Percentiles rank a stretch among this genome's conserved stretches.
Conservation (phyloP, 2,797 vertebrate genomes). For the Hylomyscus alleni region DNA sequence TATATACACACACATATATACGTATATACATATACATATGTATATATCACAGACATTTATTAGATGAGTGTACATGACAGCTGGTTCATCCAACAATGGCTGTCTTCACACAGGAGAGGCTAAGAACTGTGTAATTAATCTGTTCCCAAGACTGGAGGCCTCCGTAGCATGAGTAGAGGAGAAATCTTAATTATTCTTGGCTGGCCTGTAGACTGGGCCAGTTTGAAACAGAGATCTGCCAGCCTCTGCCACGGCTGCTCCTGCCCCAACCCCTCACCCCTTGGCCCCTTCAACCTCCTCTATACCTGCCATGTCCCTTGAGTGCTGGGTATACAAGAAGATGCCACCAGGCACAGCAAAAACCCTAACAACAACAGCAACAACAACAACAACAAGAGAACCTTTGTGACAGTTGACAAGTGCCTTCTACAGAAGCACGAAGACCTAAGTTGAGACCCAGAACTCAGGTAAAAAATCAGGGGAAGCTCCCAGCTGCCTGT, state of each 20-base stretch:
- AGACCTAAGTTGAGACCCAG: background rate
- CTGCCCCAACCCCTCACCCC: no score
- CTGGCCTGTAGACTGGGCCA: background rate
- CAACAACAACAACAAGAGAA: background rate
- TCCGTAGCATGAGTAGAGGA: background rate
- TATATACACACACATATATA: no score
- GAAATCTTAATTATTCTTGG: background rate
- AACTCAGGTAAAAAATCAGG: background rate
- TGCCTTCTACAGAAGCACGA: background rate
- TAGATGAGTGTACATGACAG: background rate
- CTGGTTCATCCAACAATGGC: background rate
- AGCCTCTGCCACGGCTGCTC: background rate
- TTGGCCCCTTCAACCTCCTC: background rate
- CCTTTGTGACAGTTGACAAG: background rate
- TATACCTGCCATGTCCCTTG: background rate
- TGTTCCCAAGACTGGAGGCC: background rate
- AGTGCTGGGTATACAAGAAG: background rate
- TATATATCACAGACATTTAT: background rate
- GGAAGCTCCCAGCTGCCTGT: background rate
- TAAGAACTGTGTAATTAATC: background rate
- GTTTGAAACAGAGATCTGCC: background rate
- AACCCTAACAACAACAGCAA: background rate
- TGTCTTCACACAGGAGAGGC: background rate
- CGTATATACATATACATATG: no score
- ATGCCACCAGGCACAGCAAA: background rate